Base-by-base conservation (phyloP, 2,797 vertebrate species). In the Hemibagrus guttatus region DNA sequence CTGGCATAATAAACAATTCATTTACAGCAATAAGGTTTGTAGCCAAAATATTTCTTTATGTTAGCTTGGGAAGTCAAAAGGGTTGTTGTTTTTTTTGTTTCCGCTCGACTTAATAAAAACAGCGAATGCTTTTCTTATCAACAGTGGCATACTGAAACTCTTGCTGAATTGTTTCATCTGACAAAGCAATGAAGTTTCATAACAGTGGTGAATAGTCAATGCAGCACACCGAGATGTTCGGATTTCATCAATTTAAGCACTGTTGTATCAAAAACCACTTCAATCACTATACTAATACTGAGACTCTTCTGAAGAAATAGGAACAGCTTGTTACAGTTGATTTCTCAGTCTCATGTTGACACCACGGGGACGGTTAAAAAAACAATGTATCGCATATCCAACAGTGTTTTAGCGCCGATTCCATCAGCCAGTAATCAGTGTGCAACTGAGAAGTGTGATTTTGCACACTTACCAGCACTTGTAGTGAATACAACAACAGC, bases 1-100 rank as follows among this genome's bases (percentile, higher is more conserved):
- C 74, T 90, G 84, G 83, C 80, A 86, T 85, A 86, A 68, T 80
- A 89, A 81, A 72, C 52, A 79, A 85, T 58, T 64, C 31, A 88
- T 88, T 86, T 81, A 72, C 79, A 86, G 58, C 84, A 61, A 84
- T 66, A 76, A 8, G 19, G 75, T 42, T 19, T 81, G n/a, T 11
- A 46, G 56, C 68, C 31, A 68, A 71, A 61, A 74, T 78, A 31
- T 14, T 46, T 76, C 39, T 86, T 78, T 72, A 85, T 12, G 35
- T 81, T 84, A 86, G 28, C 28, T 56, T 49, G 52, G 35, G 26
- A 68, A 54, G 16, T 17, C 21, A 26, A 42, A 16, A 61, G 2
- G 12, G 2, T 31, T 78, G n/a, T 54, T 21, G 46, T 58, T 28
- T 2, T 1, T 31, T 42, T 26, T 2, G 0, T 12, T 28, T 49